Evolutionary conservation across 2,113 vertebrate genomes (phyloP), one percentile per base, ranked within the genome.

Genomic region (Anhinga rufa): DNA sequence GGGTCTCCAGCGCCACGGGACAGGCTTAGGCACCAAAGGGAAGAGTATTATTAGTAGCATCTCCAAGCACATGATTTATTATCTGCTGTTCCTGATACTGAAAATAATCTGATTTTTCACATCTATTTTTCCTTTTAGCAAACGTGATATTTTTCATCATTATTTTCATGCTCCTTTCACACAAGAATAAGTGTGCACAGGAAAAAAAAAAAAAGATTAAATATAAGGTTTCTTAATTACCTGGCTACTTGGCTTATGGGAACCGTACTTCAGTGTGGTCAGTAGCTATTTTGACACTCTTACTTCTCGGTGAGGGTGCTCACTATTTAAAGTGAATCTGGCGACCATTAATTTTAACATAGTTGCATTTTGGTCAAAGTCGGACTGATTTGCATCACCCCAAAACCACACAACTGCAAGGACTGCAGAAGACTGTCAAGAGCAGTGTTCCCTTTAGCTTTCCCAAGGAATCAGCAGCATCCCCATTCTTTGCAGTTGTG

Each of bases 1-100:
- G 28, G 18, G 14, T 75, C 24, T 64, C 24, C 61, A 29, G 76
- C 4, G 1, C 29, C 0, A 1, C 0, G 0, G 38, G 11, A 26
- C 36, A 68, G 36, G 14, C 9, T 18, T 8, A 34, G 57, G 21
- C 48, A 72, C 14, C 38, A 28, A 16, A 34, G 40, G 6, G 29
- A 77, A 74, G 12, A 29, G 24, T 24, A 28, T 11, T 58, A 7
- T 4, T 20, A 9, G 32, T 7, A 91, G 40, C 8, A 29, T 19
- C 22, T 69, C 31, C 74, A 89, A 44, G 12, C 1, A 24, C 18
- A 17, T 7, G 26, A 44, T 32, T 62, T 70, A 28, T 38, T 61
- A 38, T 34, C 77, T 75, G 57, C 57, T 62, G 11, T n/a, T 79
- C 62, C 69, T 74, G 42, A n/a, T 49, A 22, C 0, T 11, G 42